phyloP scores from a whole-genome alignment of 2,797 vertebrate species.

The Galaxias olidus region DNA sequence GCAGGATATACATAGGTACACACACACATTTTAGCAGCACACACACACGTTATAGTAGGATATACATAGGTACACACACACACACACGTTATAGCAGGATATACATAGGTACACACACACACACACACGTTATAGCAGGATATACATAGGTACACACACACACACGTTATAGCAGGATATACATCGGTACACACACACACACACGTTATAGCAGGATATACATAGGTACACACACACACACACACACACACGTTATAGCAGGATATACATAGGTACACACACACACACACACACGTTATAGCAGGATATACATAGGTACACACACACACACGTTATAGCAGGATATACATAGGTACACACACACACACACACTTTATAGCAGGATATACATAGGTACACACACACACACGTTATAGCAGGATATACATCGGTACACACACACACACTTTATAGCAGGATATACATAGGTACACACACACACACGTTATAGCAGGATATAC shows the following conservation, averaged over 20 bases:
- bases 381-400: too few relatives aligned
- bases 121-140: background rate
- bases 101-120: background rate
- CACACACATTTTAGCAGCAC: constrained; percentile 1
- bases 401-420: background rate
- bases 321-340: background rate
- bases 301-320: background rate
- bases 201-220: too few relatives aligned
- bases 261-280: background rate
- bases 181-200: background rate
- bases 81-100: constrained; percentile 4
- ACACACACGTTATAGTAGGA: constrained; percentile 17
- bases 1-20: too few relatives aligned
- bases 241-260: background rate
- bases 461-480: background rate
- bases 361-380: background rate
- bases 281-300: background rate
- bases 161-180: background rate
- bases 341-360: background rate
- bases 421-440: background rate
- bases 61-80: too few relatives aligned
- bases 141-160: background rate
- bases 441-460: background rate
- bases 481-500: too few relatives aligned
- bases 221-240: background rate